Evolutionary conservation across 1,140 invertebrate genomes (phyloP).

Genomic region (Brachionus angularis): DNA sequence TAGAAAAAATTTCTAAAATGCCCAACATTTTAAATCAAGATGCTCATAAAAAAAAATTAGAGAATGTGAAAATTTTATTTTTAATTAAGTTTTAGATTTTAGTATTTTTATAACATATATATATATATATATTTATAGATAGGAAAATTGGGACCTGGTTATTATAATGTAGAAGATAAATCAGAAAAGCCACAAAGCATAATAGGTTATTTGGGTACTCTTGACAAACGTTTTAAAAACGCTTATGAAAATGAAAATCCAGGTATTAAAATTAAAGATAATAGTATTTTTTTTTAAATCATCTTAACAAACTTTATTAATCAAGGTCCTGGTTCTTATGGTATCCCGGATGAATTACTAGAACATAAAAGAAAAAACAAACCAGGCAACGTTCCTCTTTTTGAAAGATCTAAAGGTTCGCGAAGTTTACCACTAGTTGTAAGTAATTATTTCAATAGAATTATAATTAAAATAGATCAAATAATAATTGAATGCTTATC

Average conservation of each 20-base stretch:
- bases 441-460: neutral
- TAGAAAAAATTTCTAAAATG: conserved; percentile 32
- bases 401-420: conserved; percentile 14
- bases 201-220: conserved; percentile 10
- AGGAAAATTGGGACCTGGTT: conserved; percentile 26
- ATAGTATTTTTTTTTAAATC: neutral
- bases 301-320: neutral
- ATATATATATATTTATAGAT: conserved; percentile 29
- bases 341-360: conserved; percentile 30
- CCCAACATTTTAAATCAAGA: conserved; percentile 41
- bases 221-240: conserved; percentile 3
- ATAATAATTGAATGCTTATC: neutral
- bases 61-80: conserved; percentile 13
- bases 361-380: conserved; percentile 29
- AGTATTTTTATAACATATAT: neutral
- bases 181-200: neutral
- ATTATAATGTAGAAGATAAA: conserved; percentile 17
- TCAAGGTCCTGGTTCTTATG: conserved; percentile 6
- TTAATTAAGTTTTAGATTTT: neutral
- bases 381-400: conserved; percentile 1
- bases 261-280: neutral
- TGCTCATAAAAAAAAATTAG: conserved; percentile 21
- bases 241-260: neutral
- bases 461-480: neutral
- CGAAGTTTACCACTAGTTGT: conserved; percentile 31